Evolutionary conservation across 2,888 invertebrate species (phyloP).

Genomic region (Brachyopa scutellaris): DNA sequence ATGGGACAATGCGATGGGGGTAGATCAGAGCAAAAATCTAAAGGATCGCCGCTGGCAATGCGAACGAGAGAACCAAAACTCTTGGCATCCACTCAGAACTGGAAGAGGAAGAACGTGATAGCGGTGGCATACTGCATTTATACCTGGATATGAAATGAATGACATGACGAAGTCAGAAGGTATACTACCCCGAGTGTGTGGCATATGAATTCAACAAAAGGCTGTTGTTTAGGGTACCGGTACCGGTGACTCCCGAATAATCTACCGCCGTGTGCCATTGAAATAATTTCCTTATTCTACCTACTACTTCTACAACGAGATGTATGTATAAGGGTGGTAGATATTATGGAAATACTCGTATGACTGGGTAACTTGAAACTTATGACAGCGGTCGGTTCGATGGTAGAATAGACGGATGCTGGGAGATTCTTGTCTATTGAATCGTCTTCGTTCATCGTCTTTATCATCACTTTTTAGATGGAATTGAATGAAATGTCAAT

Average conservation of each 20-base stretch:
- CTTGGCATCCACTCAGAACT: conserved; percentile 68
- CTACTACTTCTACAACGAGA: no score
- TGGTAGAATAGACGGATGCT: conserved; percentile 2
- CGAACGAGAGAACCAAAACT: conserved; percentile 69
- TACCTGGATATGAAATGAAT: conserved; percentile 46
- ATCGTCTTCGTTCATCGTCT: conserved; percentile 48
- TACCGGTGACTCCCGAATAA: conserved; percentile 55
- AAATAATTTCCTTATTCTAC: conserved; percentile 54
- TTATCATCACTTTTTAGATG: conserved; percentile 65
- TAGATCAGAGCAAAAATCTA: conserved; percentile 67
- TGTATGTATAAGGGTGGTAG: no score
- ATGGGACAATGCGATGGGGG: conserved; percentile 42
- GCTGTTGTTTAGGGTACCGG: conserved; percentile 56
- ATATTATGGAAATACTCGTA: no score
- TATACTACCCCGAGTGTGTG: conserved; percentile 50
- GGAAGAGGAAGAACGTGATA: conserved; percentile 68
- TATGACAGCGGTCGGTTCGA: neutral
- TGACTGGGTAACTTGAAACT: conserved; percentile 24
- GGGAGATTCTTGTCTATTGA: conserved; percentile 25
- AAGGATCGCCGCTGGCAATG: conserved; percentile 63
- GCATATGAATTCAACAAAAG: conserved; percentile 68
- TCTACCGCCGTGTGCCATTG: conserved; percentile 53
- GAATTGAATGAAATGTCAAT: conserved; percentile 76
- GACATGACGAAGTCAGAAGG: conserved; percentile 63
- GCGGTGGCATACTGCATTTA: conserved; percentile 46